A percentile compares a stretch with the other conserved stretches of the same genome.
Conservation (phyloP, 1,140 invertebrate genomes). For the Drosophila lini region DNA sequence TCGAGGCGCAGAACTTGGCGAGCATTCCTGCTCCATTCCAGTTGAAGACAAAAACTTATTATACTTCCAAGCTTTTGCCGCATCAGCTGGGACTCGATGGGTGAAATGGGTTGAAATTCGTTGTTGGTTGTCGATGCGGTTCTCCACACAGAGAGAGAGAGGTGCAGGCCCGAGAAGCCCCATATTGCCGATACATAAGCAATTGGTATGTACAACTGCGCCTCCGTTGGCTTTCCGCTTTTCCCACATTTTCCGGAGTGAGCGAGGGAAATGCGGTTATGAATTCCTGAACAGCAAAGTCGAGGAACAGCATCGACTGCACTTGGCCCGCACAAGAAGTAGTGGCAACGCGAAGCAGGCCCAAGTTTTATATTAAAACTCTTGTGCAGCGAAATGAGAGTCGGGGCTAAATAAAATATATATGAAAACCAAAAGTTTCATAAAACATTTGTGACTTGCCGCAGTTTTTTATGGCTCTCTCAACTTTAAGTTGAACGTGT, state of each 20-base stretch:
- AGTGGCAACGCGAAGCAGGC: slow-evolving; percentile 8
- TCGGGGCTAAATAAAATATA: slow-evolving; percentile 72
- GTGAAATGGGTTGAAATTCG: neutral
- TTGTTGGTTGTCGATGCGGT: slow-evolving; percentile 1
- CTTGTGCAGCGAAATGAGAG: slow-evolving; percentile 62
- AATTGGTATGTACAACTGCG: slow-evolving; percentile 80
- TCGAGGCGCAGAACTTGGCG: slow-evolving; percentile 53
- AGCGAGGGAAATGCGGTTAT: slow-evolving; percentile 70
- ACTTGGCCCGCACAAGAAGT: slow-evolving; percentile 18
- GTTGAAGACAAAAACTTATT: slow-evolving; percentile 71
- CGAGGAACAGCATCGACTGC: slow-evolving; percentile 38
- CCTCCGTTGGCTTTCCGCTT: slow-evolving; percentile 43
- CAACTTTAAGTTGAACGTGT: slow-evolving; percentile 66
- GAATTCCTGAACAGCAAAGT: slow-evolving; percentile 71
- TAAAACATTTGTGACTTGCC: slow-evolving; percentile 79
- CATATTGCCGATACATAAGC: slow-evolving; percentile 79
- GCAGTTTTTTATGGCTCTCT: slow-evolving; percentile 71
- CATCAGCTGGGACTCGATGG: slow-evolving; percentile 61
- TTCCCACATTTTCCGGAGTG: slow-evolving; percentile 3
- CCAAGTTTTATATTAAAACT: slow-evolving; percentile 75
- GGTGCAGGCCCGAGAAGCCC: slow-evolving; percentile 19
- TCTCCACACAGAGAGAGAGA: neutral
- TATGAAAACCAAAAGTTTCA: slow-evolving; percentile 62
- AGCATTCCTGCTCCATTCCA: slow-evolving; percentile 15
- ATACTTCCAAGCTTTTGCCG: slow-evolving; percentile 45